Evolutionary conservation across 2,797 vertebrate species (phyloP).

Genomic region (Heterohyrax brucei): DNA sequence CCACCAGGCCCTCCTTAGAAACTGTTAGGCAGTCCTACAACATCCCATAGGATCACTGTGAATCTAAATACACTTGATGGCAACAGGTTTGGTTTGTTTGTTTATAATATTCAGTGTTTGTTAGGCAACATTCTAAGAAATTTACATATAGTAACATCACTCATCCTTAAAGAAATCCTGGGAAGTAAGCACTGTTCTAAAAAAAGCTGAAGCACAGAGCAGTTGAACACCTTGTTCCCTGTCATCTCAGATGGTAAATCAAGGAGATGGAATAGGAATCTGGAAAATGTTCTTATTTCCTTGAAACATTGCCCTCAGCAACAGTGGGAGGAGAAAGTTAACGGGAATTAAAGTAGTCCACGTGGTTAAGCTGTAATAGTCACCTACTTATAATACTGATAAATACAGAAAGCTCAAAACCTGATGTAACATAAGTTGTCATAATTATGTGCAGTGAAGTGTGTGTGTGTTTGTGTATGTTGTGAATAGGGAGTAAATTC

Average conservation of each 20-base stretch:
- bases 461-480: background rate
- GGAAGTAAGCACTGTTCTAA: background rate
- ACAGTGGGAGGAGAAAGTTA: background rate
- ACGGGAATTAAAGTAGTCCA: background rate
- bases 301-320: background rate
- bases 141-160: background rate
- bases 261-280: background rate
- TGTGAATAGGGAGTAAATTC: background rate
- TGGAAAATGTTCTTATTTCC: background rate
- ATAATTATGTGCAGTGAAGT: background rate
- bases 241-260: background rate
- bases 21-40: no score
- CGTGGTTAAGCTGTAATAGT: background rate
- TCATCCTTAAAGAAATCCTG: constrained; percentile 2
- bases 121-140: background rate
- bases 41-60: no score
- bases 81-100: no score
- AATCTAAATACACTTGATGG: no score
- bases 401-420: background rate
- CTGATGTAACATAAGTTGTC: background rate
- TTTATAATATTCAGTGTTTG: background rate
- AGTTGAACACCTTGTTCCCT: background rate
- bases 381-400: background rate
- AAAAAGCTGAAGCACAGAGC: background rate
- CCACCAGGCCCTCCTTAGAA: no score